A percentile compares a stretch with the other conserved stretches of the same genome.
Evolutionary conservation across 2,113 vertebrate genomes (phyloP).

Genomic region (Actenoides lindsayi): DNA sequence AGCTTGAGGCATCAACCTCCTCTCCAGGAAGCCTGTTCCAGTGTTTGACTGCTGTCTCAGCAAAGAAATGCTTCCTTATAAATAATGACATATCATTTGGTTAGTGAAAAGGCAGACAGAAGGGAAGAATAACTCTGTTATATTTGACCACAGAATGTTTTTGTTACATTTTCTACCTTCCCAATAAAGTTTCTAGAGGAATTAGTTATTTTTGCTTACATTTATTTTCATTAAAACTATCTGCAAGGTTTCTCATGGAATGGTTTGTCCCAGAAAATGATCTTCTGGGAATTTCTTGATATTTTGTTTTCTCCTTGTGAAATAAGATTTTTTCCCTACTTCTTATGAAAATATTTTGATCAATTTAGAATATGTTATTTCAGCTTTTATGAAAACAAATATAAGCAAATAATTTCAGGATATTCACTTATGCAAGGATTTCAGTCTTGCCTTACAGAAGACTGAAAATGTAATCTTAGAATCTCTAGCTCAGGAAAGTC

Average conservation of each 20-base stretch:
- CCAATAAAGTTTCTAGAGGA: neutral
- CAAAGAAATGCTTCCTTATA: neutral
- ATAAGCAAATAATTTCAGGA: neutral
- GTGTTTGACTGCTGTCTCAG: accelerated
- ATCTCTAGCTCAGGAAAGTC: neutral
- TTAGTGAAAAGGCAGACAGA: neutral
- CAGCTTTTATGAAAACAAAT: neutral
- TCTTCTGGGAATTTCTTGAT: neutral
- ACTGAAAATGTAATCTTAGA: neutral
- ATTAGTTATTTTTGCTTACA: neutral
- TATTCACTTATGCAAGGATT: neutral
- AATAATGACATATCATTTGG: neutral
- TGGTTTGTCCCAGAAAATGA: neutral
- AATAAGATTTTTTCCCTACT: neutral
- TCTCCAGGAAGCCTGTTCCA: neutral
- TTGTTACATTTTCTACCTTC: neutral
- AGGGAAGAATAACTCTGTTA: neutral
- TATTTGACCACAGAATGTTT: neutral
- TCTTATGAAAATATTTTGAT: neutral
- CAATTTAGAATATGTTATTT: neutral
- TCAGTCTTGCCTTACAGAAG: neutral
- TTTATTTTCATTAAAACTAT: neutral
- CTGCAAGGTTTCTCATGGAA: neutral
- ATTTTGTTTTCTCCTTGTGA: neutral
- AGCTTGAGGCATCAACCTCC: too few species aligned